Conservation (phyloP, 2,888 invertebrate species). For the Listrodromus nycthemerus region DNA sequence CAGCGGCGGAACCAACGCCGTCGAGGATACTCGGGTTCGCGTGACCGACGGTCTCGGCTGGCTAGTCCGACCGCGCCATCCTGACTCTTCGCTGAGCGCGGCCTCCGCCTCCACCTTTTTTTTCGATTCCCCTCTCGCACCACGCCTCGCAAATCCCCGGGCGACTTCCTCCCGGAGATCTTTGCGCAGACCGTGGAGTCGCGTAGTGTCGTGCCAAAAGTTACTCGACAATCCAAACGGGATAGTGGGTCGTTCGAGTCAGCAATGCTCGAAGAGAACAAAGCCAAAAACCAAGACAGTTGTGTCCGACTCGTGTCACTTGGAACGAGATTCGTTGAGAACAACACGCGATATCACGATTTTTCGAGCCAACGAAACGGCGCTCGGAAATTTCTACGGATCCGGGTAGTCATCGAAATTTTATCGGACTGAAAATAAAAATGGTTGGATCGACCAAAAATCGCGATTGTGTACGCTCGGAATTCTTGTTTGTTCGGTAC, state of each 20-base stretch:
- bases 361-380: background rate
- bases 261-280: background rate
- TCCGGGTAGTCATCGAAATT: too few species aligned
- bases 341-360: background rate
- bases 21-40: conserved; percentile 76
- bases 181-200: conserved; percentile 8
- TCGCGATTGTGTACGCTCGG: too few species aligned
- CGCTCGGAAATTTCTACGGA: too few species aligned
- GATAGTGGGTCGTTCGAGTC: background rate
- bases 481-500: too few species aligned
- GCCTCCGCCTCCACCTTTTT: conserved; percentile 56
- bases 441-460: too few species aligned
- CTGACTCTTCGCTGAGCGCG: conserved; percentile 68
- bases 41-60: conserved; percentile 81
- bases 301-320: background rate
- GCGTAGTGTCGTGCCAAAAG: conserved; percentile 3
- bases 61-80: conserved; percentile 73
- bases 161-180: conserved; percentile 39
- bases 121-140: conserved; percentile 33
- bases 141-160: conserved; percentile 10
- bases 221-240: background rate
- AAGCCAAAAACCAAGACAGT: background rate
- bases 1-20: conserved; percentile 28
- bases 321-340: background rate
- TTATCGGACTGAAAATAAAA: too few species aligned